Evolutionary conservation across 37 sponge, comb jelly and placozoan genomes (phyloP), one percentile per base, ranked within the genome.

Genomic region (Oscarella lobularis): DNA sequence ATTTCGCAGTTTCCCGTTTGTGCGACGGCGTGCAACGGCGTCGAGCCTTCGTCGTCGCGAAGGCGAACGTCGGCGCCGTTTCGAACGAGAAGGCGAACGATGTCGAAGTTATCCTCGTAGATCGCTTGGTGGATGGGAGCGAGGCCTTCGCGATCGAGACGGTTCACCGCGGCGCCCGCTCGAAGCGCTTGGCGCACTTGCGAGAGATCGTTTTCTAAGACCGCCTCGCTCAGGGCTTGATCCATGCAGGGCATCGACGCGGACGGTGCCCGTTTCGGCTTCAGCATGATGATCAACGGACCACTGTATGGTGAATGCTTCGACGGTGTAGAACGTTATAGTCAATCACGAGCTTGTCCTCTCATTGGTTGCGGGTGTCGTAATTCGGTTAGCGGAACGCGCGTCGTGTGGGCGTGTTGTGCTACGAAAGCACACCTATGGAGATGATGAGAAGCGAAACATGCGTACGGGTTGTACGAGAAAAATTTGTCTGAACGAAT

Each of bases 21-120:
- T 20, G 60, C 60, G 14, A 20, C 20, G 14, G 60, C 20, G 60
- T 48, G 60, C 60, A 48, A 48, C 60, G 60, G 60, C 20, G 60
- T 48, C 60, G 14, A 48, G 60, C 60, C 60, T 20, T 48, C 60
- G 60, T 20, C 20, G 60, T 48, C 60, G 20, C 60, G 60, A 20
- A 48, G 60, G 20, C 60, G 60, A 48, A 48, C 60, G 20, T 48
- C 60, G 20, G 60, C 60, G 60, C 60, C 60, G 60, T 48, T 9
- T 48, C 60, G 60, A 9, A 48, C 60, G 14, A 48, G 20, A 9
- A 48, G 20, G 14, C 60, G 60, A 9, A 48, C 9, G 14, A 48
- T 20, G 60, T 48, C 60, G 60, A 48, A 48, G 60, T 48, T 48
- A 48, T 48, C 20, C 60, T 48, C 60, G 60, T 48, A 48, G 60